Evolutionary conservation across 2,113 vertebrate genomes (phyloP), one percentile per base, ranked within the genome.

Genomic region (Galemys pyrenaicus): DNA sequence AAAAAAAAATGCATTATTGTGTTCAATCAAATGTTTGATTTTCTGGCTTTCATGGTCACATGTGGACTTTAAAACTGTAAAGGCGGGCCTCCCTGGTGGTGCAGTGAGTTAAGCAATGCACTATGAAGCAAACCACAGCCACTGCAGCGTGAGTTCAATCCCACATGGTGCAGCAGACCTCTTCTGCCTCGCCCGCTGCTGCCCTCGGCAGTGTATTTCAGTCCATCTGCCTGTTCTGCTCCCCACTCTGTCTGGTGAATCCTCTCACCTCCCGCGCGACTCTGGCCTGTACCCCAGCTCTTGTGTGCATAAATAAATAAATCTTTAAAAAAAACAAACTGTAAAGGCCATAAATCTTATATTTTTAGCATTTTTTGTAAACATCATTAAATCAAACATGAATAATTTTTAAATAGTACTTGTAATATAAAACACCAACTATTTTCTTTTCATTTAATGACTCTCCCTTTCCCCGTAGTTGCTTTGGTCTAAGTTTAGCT

Each of bases 381-480:
- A 80, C 28, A 65, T 73, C 28, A 83, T 16, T 92, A 80, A 71
- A 77, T 78, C 64, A 37, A 73, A 77, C 39, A 11, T 39, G 46
- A 81, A 30, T 79, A 17, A 22, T 89, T 83, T 87, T 56, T 4
- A 56, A 83, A 92, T 46, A 30, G 28, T 28, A 58, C 62, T 92
- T 96, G 67, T 78, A 95, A 85, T 79, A 15, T 86, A 79, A 75
- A 32, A 88, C 12, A 75, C 22, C 19, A 46, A 44, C 49, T 77
- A 37, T 70, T 92, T 82, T 62, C 73, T 91, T 92, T 73, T 54
- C 35, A 86, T 19, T 60, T 83, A 70, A 83, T 81, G 70, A 65
- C 51, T 16, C 1, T 79, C 74, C 20, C 32, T 35, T 83, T 93
- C 37, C 88, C 62, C 16, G 89, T 13, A 71, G 9, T 87, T 7